phyloP scores from a whole-genome alignment of 2,888 invertebrate species.

The Cheilosia urbana region DNA sequence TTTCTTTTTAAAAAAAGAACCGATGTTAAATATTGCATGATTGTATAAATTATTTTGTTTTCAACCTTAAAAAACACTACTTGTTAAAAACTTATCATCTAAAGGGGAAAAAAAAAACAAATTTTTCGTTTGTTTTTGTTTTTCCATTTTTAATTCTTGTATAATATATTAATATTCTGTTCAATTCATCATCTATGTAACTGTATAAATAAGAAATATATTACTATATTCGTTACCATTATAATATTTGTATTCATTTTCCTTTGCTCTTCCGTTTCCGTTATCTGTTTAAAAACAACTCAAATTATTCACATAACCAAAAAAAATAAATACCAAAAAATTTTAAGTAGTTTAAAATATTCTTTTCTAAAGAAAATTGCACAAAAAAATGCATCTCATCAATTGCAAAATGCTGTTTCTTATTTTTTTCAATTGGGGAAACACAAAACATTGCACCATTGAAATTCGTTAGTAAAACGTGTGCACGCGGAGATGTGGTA shows the following conservation, averaged over 20 bases:
- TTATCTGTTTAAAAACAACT: conserved; percentile 21
- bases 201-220: conserved; percentile 68
- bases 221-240: conserved; percentile 35
- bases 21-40: conserved; percentile 70
- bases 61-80: conserved; percentile 65
- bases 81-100: conserved; percentile 65
- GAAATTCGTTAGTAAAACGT: conserved; percentile 39
- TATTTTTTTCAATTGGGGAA: neutral
- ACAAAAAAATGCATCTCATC: conserved; percentile 45
- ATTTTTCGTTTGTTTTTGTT: neutral
- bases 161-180: conserved; percentile 67
- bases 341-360: conserved; percentile 33
- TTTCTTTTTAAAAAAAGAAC: conserved; percentile 54
- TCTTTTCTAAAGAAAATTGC: conserved; percentile 72
- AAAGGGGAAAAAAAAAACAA: conserved; percentile 27
- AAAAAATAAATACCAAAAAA: neutral
- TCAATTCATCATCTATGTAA: conserved; percentile 59
- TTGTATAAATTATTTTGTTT: conserved; percentile 71
- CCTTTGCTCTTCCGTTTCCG: conserved; percentile 14
- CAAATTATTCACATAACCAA: conserved; percentile 40
- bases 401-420: conserved; percentile 11
- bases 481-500: conserved; percentile 6
- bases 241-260: conserved; percentile 34
- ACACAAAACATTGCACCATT: conserved; percentile 59
- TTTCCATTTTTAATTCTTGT: conserved; percentile 30